Percentiles rank a stretch among this genome's conserved stretches.
phyloP scores from a whole-genome alignment of 2,888 invertebrate genomes.

The Subacronicta megacephala region DNA sequence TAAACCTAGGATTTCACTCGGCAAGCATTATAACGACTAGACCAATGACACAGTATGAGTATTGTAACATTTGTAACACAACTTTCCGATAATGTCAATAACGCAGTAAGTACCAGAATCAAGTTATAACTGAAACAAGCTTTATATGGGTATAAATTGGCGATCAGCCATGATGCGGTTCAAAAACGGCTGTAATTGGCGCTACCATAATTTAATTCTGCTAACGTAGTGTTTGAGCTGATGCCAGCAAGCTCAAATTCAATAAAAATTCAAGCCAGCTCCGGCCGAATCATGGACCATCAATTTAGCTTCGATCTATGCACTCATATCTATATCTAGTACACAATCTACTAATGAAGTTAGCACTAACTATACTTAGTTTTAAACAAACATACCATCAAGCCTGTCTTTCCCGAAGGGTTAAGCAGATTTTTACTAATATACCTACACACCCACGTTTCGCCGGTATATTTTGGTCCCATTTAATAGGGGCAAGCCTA shows the following conservation, averaged over 20 bases:
- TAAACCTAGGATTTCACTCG: too few species aligned
- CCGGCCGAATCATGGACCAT: slow-evolving; percentile 66
- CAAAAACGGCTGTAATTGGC: slow-evolving; percentile 86
- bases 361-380: too few species aligned
- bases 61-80: not conserved
- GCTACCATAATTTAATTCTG: slow-evolving; percentile 85
- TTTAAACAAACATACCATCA: too few species aligned
- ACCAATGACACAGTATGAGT: too few species aligned
- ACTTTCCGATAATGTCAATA: slow-evolving; percentile 25
- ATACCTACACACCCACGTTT: too few species aligned
- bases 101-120: slow-evolving; percentile 53
- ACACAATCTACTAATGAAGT: slow-evolving; percentile 19
- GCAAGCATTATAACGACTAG: too few species aligned
- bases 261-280: slow-evolving; percentile 79
- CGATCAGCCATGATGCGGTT: slow-evolving; percentile 82
- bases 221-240: slow-evolving; percentile 86
- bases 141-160: slow-evolving; percentile 80
- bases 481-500: too few species aligned
- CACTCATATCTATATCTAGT: slow-evolving; percentile 39
- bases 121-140: slow-evolving; percentile 66
- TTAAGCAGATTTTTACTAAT: too few species aligned
- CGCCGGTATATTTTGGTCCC: too few species aligned
- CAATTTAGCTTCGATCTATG: slow-evolving; percentile 66
- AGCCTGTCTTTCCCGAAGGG: too few species aligned
- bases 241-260: slow-evolving; percentile 81